Percentiles rank a stretch among this genome's conserved stretches.
phyloP scores from a whole-genome alignment of 2,113 vertebrate species.

The Peromyscus maniculatus region DNA sequence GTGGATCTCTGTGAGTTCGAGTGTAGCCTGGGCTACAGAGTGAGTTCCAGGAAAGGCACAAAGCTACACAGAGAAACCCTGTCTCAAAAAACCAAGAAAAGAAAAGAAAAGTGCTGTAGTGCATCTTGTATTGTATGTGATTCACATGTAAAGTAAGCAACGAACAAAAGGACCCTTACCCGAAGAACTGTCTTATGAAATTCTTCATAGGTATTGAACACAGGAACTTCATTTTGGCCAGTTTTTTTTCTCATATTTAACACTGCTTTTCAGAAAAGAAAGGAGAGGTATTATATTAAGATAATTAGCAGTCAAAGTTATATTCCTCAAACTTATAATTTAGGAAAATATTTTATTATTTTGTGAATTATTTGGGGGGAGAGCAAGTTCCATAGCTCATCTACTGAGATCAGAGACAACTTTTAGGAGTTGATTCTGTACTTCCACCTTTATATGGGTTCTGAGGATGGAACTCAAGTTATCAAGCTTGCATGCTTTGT shows the following conservation, averaged over 20 bases:
- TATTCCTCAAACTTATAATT: constrained; percentile 66
- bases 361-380: background rate
- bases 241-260: constrained; percentile 89
- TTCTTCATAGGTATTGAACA: constrained; percentile 94
- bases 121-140: background rate
- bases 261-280: constrained; percentile 89
- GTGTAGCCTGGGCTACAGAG: no score
- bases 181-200: constrained; percentile 94
- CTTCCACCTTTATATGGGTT: background rate
- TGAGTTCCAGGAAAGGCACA: no score
- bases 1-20: no score
- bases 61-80: no score
- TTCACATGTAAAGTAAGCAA: background rate
- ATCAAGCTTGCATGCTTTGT: background rate
- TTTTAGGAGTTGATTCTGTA: background rate
- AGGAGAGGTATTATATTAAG: constrained; percentile 43
- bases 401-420: background rate
- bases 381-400: background rate
- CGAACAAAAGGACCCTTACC: constrained; percentile 88
- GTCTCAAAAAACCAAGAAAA: no score
- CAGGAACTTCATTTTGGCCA: constrained; percentile 91
- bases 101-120: background rate
- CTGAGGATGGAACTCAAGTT: background rate
- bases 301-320: constrained; percentile 11
- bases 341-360: background rate